phyloP scores from a whole-genome alignment of 2,113 vertebrate species.

The Chunga burmeisteri region DNA sequence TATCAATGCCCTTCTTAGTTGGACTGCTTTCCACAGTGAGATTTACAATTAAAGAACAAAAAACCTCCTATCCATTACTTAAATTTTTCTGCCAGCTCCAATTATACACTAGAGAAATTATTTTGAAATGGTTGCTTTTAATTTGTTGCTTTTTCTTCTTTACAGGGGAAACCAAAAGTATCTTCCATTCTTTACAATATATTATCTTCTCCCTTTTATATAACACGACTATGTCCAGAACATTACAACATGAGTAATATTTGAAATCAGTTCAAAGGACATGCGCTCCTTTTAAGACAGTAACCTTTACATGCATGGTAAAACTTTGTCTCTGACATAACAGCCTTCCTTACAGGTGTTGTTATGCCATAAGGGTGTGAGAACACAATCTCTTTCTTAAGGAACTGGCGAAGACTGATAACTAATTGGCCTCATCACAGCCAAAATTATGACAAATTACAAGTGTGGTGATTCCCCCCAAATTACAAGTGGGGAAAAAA shows the following conservation, averaged over 20 bases:
- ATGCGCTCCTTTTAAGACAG: not conserved
- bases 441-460: not conserved
- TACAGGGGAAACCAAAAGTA: not conserved
- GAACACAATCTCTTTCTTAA: not conserved
- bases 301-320: not conserved
- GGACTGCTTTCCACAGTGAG: not conserved
- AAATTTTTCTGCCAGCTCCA: not conserved
- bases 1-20: not conserved
- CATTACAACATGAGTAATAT: not conserved
- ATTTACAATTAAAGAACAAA: not conserved
- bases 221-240: not conserved
- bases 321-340: not conserved
- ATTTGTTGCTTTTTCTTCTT: not conserved
- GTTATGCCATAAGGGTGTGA: not conserved
- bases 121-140: not conserved
- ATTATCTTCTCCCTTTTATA: not conserved
- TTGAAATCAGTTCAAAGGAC: not conserved
- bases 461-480: not conserved
- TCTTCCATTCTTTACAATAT: accelerated
- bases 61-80: not conserved
- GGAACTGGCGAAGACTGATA: not conserved
- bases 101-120: not conserved
- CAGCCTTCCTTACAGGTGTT: not conserved
- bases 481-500: not conserved
- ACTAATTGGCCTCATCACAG: not conserved